These are phyloP conservation scores for Etheostoma nigrum DNA, from an alignment of 2,797 vertebrate species.

Conservation along the genomic window DNA sequence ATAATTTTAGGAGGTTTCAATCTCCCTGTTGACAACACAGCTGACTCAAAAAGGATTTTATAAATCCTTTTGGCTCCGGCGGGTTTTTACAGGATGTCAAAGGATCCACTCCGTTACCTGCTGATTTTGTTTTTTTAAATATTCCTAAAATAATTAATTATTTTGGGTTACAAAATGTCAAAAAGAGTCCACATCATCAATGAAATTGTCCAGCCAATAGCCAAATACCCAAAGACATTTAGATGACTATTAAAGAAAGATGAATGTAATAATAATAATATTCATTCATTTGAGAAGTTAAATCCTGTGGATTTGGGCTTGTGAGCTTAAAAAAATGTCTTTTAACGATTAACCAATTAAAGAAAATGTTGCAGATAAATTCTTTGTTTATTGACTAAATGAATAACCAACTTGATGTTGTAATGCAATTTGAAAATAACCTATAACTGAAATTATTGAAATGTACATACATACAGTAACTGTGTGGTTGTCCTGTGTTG, in stretches of 20 bases:
- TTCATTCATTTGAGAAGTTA: not conserved
- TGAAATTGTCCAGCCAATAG: not conserved
- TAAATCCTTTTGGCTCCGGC: not conserved
- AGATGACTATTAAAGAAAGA: not conserved
- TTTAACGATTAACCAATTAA: not conserved
- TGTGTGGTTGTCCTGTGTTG: no score
- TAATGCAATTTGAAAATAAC: not conserved
- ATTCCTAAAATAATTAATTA: not conserved
- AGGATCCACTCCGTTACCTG: not conserved
- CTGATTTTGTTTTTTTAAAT: not conserved
- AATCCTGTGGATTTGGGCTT: not conserved
- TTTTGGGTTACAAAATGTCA: not conserved
- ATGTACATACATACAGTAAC: no score
- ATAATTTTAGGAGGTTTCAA: not conserved
- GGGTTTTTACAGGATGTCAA: not conserved
- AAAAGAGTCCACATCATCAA: not conserved
- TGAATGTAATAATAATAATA: not conserved
- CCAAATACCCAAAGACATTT: not conserved
- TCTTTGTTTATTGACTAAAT: not conserved
- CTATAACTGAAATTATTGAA: no score
- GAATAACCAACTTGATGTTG: not conserved
- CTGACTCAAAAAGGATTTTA: conserved; percentile 3
- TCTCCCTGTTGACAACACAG: not conserved
- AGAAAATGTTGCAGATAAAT: not conserved
- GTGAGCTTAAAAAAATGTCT: not conserved